Evolutionary conservation across 2,888 invertebrate species (phyloP).

Genomic region (Girardia tigrina): DNA sequence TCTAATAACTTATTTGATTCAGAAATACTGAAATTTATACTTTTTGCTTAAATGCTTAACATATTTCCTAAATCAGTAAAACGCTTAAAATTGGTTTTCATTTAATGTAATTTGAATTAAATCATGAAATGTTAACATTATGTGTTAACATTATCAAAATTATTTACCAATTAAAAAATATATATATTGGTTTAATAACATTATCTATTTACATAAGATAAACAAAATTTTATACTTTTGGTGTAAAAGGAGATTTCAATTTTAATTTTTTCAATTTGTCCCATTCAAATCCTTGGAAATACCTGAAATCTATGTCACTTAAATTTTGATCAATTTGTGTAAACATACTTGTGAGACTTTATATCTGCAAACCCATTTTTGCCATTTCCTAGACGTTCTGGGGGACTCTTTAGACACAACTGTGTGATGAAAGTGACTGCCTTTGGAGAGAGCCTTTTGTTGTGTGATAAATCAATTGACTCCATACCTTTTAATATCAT

Average conservation of each 20-base stretch:
- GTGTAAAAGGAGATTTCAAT: constrained; percentile 43
- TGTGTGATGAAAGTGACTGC: constrained; percentile 70
- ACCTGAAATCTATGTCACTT: constrained; percentile 54
- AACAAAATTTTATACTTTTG: constrained; percentile 44
- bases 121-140: no score
- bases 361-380: constrained; percentile 72
- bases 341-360: constrained; percentile 63
- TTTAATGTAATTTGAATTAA: no score
- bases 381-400: constrained; percentile 75
- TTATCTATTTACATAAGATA: no score
- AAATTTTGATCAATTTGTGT: background rate
- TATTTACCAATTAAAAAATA: no score
- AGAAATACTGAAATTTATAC: no score
- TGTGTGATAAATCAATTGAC: constrained; percentile 67
- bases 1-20: no score
- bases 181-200: no score
- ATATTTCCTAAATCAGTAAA: no score
- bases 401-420: constrained; percentile 68
- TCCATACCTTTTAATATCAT: constrained; percentile 80
- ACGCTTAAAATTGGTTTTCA: no score
- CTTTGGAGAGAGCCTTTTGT: constrained; percentile 58
- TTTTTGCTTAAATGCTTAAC: no score
- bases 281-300: constrained; percentile 85
- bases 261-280: constrained; percentile 53
- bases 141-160: no score